Conservation (phyloP, 2,888 invertebrate species). For the Hetaerina titia region DNA sequence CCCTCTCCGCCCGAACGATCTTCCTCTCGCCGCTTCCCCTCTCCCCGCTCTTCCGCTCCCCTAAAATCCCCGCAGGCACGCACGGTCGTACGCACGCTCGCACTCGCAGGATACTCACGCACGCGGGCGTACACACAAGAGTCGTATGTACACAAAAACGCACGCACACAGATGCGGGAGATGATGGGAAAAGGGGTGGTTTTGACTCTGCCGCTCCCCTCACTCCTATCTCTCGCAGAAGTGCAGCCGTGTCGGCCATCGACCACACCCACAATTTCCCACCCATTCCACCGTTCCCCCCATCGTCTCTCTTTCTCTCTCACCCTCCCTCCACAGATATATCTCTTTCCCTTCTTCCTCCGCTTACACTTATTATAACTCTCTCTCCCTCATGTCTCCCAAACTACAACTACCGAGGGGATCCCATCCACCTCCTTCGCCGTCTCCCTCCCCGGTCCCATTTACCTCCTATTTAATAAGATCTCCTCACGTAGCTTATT, state of each 20-base stretch:
- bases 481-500: background rate
- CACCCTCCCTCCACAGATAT: background rate
- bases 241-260: slow-evolving; percentile 55
- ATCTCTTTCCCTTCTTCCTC: background rate
- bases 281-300: slow-evolving; percentile 24
- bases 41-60: background rate
- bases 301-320: slow-evolving; percentile 12
- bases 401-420: no score
- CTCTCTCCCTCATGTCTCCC: background rate
- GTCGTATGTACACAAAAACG: background rate
- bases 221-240: background rate
- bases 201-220: background rate
- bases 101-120: background rate
- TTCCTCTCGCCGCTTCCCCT: background rate
- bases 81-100: background rate
- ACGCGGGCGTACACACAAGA: background rate
- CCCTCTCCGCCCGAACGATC: background rate
- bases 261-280: slow-evolving; percentile 63
- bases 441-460: no score
- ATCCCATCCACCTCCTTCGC: no score
- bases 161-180: slow-evolving; percentile 37
- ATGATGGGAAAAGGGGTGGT: slow-evolving; percentile 41
- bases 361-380: slow-evolving; percentile 26
- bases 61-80: no score
- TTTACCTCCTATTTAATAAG: no score